Conservation (phyloP, 2,888 invertebrate species). For the Eupeodes luniger region DNA sequence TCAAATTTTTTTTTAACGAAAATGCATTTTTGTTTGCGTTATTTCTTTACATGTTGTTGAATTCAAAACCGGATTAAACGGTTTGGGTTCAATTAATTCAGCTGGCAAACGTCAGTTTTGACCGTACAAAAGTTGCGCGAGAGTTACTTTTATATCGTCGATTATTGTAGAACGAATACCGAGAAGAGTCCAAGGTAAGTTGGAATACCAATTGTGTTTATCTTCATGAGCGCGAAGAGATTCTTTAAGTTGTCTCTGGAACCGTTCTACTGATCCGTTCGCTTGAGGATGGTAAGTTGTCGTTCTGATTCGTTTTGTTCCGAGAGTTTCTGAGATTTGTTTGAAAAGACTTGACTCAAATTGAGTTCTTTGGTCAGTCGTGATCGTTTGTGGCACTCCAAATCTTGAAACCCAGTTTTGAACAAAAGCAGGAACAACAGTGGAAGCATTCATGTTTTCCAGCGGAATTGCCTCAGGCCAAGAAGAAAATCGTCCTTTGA, state of each 20-base stretch:
- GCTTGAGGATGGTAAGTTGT: constrained; percentile 24
- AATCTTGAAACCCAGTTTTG: constrained; percentile 51
- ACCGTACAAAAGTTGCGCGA: constrained; percentile 51
- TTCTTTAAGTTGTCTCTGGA: constrained; percentile 42
- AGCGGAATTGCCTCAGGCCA: constrained; percentile 54
- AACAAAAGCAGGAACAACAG: constrained; percentile 35
- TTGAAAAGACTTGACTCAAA: not conserved
- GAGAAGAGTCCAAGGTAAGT: constrained; percentile 15
- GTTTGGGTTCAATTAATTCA: constrained; percentile 21
- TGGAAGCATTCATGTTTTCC: constrained; percentile 29
- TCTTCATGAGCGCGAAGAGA: too few species aligned
- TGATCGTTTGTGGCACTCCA: too few species aligned
- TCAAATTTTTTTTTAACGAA: constrained; percentile 19
- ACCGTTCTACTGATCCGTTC: constrained; percentile 52
- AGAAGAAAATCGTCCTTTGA: constrained; percentile 48
- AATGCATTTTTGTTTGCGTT: constrained; percentile 23
- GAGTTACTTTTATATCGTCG: constrained; percentile 30
- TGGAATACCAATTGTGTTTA: constrained; percentile 40
- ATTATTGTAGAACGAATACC: constrained; percentile 33
- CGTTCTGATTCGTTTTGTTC: not conserved
- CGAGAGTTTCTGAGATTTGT: not conserved
- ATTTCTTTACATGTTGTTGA: constrained; percentile 6
- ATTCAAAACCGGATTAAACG: constrained; percentile 9
- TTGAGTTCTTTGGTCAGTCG: not conserved
- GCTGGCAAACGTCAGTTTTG: constrained; percentile 37